Base-by-base conservation (phyloP, 2,797 vertebrate species). In the Hozukius guyotensis region DNA sequence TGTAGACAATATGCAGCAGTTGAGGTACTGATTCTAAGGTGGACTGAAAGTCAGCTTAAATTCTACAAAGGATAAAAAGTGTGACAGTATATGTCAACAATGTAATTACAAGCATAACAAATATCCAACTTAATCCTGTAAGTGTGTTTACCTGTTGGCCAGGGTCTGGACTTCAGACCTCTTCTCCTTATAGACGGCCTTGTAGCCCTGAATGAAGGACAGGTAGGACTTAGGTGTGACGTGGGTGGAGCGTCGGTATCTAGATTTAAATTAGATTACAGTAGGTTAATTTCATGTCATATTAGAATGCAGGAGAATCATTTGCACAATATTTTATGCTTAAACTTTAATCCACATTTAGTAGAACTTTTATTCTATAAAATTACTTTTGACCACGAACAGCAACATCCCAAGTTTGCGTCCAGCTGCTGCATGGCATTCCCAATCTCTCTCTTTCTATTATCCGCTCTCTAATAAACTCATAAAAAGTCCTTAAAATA, bases 191-290 rank as follows among this genome's bases (percentile, higher is more conserved):
- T 99, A 99, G 66, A 97, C 97, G 60, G 88, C 75, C 94, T 99
- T 99, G 90, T 99, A 99, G 10, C 95, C 95, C 75, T 99, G 98
- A 89, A 99, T 98, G 92, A 99, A 99, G 82, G 97, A 97, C 49
- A 99, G 95, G 90, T 99, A 99, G 29, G 98, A 99, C 88, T 98
- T 99, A 61, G 98, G 98, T 0, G 98, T 99, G 89, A 99, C 97
- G 0, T 99, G 97, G 1, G 97, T 96, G 63, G 97, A 95, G 42
- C 98, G 97, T 11, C 98, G 95, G 86, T 97, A 98, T 91, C 98
- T 97, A 61, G 4, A 86, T 36, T 60, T 0, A 83, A 80, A 85
- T 16, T 1, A 73, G 14, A 84, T 59, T 9, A 18, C 12, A 78
- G 5, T 9, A 36, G 18, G 27, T 82, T 70, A 1, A 66, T 20